Base-by-base conservation (phyloP, 92 coral and sea anemone species). In the Anthopleura xanthogrammica region DNA sequence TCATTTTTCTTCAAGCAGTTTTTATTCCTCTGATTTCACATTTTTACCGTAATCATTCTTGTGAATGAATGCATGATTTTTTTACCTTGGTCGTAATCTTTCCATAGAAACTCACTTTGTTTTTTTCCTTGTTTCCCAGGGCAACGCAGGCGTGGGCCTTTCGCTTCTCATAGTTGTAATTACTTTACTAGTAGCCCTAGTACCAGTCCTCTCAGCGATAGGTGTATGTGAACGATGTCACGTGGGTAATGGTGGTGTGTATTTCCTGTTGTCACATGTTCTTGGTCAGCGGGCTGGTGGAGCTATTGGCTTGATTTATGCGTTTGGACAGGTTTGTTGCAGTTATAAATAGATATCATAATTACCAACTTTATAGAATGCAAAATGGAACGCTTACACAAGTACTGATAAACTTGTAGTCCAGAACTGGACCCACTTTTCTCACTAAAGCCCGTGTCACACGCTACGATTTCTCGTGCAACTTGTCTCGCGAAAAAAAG, bases 91-190 rank as follows among this genome's bases (percentile, higher is more conserved):
- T 5, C 50, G 50, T 46, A 46, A 46, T 46, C 7, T 46, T 41
- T 54, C 16, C 52, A 14, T 6, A 19, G 52, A 46, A 52, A 29
- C 55, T 46, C 7, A 77, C 62, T 40, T 16, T n/a, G 20, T 57
- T 22, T 17, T 46, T 50, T 66, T 62, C 57, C 41, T 48, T 40
- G 74, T 80, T 84, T 89, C 79, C 74, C 83, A 96, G 99, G 99
- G 99, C 81, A 94, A 96, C 92, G 99, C 99, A 55, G 99, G 99
- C 57, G 94, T 96, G 77, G 98, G 98, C 23, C 83, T 96, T 75
- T 90, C 98, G 2, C 90, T 96, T 9, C 90, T 96, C 83, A 89
- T 96, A 29, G 91, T 96, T 56, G 93, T 96, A 75, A 86, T 96
- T 19, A 96, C 99, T 5, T 83, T 96, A 60, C 86, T 96, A 75